These are phyloP conservation scores for Nannobrachium achirus DNA, from an alignment of 2,113 vertebrate species.

Conservation along the genomic window DNA sequence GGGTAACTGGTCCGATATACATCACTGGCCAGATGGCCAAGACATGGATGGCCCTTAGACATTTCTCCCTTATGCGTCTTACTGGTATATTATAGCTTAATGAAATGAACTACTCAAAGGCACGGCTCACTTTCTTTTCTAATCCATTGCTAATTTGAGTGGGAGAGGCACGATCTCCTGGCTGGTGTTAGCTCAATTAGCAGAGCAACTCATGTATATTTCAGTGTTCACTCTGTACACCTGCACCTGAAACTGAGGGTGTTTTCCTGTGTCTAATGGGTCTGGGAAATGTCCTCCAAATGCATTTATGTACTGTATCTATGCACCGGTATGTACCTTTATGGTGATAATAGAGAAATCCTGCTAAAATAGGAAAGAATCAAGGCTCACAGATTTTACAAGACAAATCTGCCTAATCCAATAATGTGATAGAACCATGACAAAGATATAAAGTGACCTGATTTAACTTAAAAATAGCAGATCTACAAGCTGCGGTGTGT, in stretches of 20 bases:
- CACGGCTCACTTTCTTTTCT: slow-evolving; percentile 42
- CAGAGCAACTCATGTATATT: slow-evolving; percentile 6
- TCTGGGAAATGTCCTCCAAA: slow-evolving; percentile 24
- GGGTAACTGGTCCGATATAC: no score
- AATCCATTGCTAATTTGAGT: slow-evolving; percentile 50
- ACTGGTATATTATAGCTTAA: no score
- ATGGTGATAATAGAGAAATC: no score
- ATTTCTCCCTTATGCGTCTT: no score
- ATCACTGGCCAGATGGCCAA: no score
- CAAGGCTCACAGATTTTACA: slow-evolving; percentile 37
- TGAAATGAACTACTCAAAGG: no score
- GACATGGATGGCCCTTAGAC: no score
- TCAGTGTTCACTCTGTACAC: background rate
- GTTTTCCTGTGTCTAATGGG: slow-evolving; percentile 26
- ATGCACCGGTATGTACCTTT: no score
- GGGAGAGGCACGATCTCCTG: slow-evolving; percentile 35
- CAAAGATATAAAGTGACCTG: slow-evolving; percentile 26
- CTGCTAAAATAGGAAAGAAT: slow-evolving; percentile 59
- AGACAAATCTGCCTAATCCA: slow-evolving; percentile 16
- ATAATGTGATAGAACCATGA: background rate
- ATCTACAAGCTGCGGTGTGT: no score
- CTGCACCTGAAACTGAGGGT: slow-evolving; percentile 38
- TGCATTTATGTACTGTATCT: background rate
- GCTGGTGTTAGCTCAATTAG: slow-evolving; percentile 59
- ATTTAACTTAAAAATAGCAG: slow-evolving; percentile 6